Evolutionary conservation across 2,113 vertebrate species (phyloP), one percentile per base, ranked within the genome.

Genomic region (Trochalopteron elliotii): DNA sequence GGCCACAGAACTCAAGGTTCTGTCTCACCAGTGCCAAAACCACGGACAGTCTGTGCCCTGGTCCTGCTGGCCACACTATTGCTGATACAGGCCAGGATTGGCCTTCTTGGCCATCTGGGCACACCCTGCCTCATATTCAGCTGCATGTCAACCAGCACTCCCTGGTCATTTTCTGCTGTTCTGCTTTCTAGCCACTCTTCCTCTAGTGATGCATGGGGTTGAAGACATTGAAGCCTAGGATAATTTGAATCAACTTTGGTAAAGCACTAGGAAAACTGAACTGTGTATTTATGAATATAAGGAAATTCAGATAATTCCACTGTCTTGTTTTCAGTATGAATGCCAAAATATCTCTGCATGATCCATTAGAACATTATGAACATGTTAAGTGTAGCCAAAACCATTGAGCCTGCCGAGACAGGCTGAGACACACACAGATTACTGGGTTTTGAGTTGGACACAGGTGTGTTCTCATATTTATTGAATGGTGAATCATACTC

Each of bases 401-500:
- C 7, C 40, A 25, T 23, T 56, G 35, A 65, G 12, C 60, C 70
- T 14, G 0, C 49, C 37, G 37, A 57, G 37, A 84, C 15, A n/a
- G 12, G 0, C 49, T 40, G 37, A 57, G 37, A 84, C 15, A n/a
- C 3, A 21, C 7, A 30, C 0, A 21, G 27, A 56, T 44, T 37
- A 28, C 15, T 45, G 31, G 25, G 35, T 40, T 84, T 93, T 76
- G 77, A 76, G 47, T 49, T 2, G 6, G 53, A 31, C 52, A 87
- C 89, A 95, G 77, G 77, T 95, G 65, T 44, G 56, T 75, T 84
- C 60, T 63, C 8, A 0, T 59, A 22, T 60, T 84, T 87, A 64
- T 84, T 89, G 83, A 78, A 69, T 67, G 52, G 67, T 93, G 89
- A 87, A 47, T 92, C 76, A 88, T 57, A 40, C 18, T 71, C 21